Conservation (phyloP, 2,113 vertebrate species). For the Phoxinus phoxinus region DNA sequence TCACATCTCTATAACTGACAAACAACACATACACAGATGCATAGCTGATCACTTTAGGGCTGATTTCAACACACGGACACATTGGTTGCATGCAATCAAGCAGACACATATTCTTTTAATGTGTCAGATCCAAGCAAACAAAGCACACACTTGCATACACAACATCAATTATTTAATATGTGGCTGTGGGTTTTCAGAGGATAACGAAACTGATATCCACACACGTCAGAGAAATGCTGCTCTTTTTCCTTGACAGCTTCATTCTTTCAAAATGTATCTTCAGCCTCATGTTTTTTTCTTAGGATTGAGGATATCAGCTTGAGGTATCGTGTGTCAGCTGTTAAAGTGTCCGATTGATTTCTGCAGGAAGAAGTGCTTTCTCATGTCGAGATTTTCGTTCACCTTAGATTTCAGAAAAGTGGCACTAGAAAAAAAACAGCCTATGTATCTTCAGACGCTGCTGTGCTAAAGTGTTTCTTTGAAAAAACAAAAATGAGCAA, state of each 20-base stretch:
- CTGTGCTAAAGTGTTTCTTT: constrained; percentile 20
- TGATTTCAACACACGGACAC: not conserved
- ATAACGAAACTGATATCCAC: constrained; percentile 18
- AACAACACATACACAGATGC: not conserved
- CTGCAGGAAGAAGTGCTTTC: not conserved
- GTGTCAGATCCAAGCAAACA: not conserved
- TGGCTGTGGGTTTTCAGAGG: not conserved
- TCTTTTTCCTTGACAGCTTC: not conserved
- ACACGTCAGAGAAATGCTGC: not conserved
- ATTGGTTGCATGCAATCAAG: not conserved
- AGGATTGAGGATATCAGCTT: constrained; percentile 16
- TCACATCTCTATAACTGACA: constrained; percentile 9
- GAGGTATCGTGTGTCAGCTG: constrained; percentile 8
- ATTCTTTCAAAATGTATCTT: not conserved
- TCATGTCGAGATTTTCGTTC: not conserved
- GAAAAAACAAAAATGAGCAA: not conserved
- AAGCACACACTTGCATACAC: not conserved
- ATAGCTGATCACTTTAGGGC: not conserved
- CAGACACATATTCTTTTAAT: not conserved
- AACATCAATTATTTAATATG: constrained; percentile 27
- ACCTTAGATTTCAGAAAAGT: not conserved
- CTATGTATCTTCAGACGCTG: not conserved
- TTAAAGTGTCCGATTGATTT: constrained; percentile 35
- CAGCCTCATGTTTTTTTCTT: not conserved
- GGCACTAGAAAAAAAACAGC: not conserved